Evolutionary conservation across 2,888 invertebrate species (phyloP).

Genomic region (Diadegma fenestrale): DNA sequence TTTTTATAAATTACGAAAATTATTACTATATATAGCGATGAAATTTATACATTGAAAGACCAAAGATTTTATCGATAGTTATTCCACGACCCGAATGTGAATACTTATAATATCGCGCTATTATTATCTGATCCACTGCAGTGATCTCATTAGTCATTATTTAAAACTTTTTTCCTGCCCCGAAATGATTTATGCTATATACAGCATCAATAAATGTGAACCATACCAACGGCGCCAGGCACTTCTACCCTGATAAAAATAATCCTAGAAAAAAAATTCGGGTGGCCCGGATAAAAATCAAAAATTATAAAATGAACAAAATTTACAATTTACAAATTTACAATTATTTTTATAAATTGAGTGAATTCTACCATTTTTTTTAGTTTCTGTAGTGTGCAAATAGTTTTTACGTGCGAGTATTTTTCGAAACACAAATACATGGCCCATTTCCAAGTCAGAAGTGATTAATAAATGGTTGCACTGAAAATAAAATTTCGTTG

Average conservation of each 20-base stretch:
- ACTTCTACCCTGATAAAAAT: background rate
- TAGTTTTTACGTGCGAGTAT: background rate
- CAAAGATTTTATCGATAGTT: conserved; percentile 49
- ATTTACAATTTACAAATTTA: too few relatives aligned
- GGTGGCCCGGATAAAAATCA: too few relatives aligned
- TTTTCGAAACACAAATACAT: background rate
- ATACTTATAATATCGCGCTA: conserved; percentile 4
- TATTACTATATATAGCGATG: conserved; percentile 34
- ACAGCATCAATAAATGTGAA: background rate
- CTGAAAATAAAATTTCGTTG: too few relatives aligned
- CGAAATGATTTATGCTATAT: conserved; percentile 4
- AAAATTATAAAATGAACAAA: too few relatives aligned
- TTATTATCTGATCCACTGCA: conserved; percentile 16
- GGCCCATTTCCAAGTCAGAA: background rate
- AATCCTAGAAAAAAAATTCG: background rate
- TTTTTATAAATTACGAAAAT: conserved; percentile 33
- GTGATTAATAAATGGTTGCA: conserved; percentile 2
- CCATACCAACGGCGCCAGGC: background rate
- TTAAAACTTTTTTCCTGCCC: conserved; percentile 1
- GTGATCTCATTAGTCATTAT: conserved; percentile 18
- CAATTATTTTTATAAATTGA: too few relatives aligned
- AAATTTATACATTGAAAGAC: conserved; percentile 21
- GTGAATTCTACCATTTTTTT: too few relatives aligned
- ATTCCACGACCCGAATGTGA: conserved; percentile 11
- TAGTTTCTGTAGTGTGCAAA: too few relatives aligned